Conservation (phyloP, 2,113 vertebrate species). For the Trogon melanurus region DNA sequence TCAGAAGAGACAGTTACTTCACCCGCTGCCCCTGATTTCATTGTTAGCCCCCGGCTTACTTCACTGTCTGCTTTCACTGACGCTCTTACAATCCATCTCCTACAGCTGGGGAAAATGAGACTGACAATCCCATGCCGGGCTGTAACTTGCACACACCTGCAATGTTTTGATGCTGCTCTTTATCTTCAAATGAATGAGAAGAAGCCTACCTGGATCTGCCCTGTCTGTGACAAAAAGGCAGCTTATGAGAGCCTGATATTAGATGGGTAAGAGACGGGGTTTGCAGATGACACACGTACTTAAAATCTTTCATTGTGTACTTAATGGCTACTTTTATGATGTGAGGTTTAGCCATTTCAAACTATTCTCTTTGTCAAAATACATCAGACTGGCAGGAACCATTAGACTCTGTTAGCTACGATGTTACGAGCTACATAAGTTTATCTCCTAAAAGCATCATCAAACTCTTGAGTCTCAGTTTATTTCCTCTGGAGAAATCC, state of each 20-base stretch:
- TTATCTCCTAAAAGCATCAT: background rate
- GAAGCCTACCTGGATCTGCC: slow-evolving; percentile 98
- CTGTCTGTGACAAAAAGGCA: slow-evolving; percentile 98
- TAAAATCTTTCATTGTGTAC: background rate
- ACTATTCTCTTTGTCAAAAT: background rate
- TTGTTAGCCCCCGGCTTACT: background rate
- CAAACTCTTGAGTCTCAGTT: background rate
- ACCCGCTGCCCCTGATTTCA: background rate
- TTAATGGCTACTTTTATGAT: background rate
- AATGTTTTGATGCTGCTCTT: slow-evolving; percentile 97
- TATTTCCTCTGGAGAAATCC: background rate
- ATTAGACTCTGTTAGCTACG: background rate
- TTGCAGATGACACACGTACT: background rate
- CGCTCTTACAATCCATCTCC: background rate
- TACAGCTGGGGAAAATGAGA: slow-evolving; percentile 96
- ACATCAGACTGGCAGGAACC: background rate
- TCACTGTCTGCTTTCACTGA: background rate
- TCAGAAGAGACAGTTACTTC: background rate
- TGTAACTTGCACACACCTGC: slow-evolving; percentile 95
- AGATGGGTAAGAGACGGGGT: slow-evolving; percentile 84
- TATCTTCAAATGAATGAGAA: slow-evolving; percentile 99
- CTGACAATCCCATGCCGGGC: slow-evolving; percentile 93
- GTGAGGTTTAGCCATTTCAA: background rate
- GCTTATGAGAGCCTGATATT: slow-evolving; percentile 94
- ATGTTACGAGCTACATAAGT: accelerated